A percentile compares a stretch with the other conserved stretches of the same genome.
phyloP scores from a whole-genome alignment of 2,888 invertebrate species.

The Trissoscelio sp. region DNA sequence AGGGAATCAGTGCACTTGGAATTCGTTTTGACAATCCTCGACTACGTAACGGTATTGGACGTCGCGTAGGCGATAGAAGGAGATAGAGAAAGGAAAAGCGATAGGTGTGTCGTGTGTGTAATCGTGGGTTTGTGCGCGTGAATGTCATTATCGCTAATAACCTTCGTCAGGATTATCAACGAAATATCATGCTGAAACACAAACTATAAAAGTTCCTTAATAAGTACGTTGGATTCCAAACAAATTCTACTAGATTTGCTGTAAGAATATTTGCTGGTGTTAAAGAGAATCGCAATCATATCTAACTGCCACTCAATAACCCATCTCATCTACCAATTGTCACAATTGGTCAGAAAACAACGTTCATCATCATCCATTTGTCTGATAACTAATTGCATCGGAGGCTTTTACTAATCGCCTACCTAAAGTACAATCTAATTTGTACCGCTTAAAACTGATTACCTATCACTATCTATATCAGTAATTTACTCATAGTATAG shows the following conservation, averaged over 20 bases:
- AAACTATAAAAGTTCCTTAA: conserved; percentile 15
- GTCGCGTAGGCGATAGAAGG: conserved; percentile 34
- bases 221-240: conserved; percentile 12
- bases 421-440: not conserved
- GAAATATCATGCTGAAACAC: conserved; percentile 15
- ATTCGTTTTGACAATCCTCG: conserved; percentile 25
- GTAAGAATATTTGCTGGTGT: conserved; percentile 2
- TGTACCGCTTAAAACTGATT: conserved; percentile 1
- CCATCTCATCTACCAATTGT: conserved; percentile 7
- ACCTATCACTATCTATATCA: not conserved
- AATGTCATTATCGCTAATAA: conserved; percentile 46
- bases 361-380: not conserved
- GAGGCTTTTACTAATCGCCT: conserved; percentile 11
- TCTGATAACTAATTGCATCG: conserved; percentile 4
- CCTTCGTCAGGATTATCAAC: conserved; percentile 32
- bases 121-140: conserved; percentile 45
- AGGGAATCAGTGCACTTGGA: conserved; percentile 28
- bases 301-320: not conserved
- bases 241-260: not conserved
- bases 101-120: conserved; percentile 50
- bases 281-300: not conserved
- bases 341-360: not conserved
- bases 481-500: not conserved
- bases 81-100: conserved; percentile 38
- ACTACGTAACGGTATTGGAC: conserved; percentile 27